Evolutionary conservation across 2,113 vertebrate species (phyloP), one percentile per base, ranked within the genome.

Genomic region (Phyllopteryx taeniolatus): DNA sequence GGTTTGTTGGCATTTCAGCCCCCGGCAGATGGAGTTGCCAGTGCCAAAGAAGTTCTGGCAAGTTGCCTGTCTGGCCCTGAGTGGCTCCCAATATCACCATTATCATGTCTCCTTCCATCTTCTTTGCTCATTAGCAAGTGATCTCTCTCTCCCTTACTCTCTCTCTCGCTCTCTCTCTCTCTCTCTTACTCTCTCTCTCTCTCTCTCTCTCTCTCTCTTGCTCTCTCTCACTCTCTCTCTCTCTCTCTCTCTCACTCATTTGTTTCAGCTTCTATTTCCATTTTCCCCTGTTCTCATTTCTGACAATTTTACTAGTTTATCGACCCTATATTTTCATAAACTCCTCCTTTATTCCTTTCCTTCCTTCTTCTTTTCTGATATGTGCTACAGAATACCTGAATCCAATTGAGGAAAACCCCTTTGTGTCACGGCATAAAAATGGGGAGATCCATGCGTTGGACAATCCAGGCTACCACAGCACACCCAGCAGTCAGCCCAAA

Each of bases 331-430:
- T 43, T 75, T 39, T 74, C 31, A 44, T 46, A 61, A 85, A 71
- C 31, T 73, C 4, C 20, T 54, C 51, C 81, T 54, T 49, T 70
- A 17, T 62, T 70, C 51, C 61, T 70, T 49, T 0, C 39, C 54
- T 53, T 77, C 46, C 67, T 19, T 72, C 10, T 46, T n/a, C 20
- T 60, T 80, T 62, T 66, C 66, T 54, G 61, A 62, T 70, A 42
- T 73, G 22, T 79, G 35, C 78, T 78, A 9, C 79, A 98, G 96
- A 98, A 87, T 96, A 96, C 85, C 92, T 97, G 72, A 96, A 95
- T 83, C 96, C 96, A 0, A 94, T 99, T 56, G 98, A 99, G 78
- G 98, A 99, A 87, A 99, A 99, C 79, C 98, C 97, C 0, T 99
- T 99, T 76, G 96, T 98, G 67, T 93, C 95, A 0, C 92, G 95